These are phyloP conservation scores for Cyprinodon diabolis DNA, from an alignment of 2,797 vertebrate genomes.

Conservation along the genomic window DNA sequence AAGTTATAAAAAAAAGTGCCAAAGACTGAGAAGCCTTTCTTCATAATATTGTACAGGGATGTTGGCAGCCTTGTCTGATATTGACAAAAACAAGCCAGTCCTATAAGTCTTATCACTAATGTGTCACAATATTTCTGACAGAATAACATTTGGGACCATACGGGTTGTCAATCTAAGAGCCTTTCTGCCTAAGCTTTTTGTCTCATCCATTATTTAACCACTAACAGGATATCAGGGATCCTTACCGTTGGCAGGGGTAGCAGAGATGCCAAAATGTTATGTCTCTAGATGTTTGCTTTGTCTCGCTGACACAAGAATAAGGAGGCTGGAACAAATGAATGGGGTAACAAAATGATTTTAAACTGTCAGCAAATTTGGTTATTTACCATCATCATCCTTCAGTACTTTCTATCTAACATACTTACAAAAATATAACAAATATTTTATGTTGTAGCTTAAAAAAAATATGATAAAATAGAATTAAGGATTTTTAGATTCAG, in stretches of 20 bases:
- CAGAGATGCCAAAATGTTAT: not conserved
- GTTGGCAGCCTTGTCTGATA: not conserved
- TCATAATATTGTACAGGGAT: not conserved
- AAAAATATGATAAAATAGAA: not conserved
- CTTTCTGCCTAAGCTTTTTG: not conserved
- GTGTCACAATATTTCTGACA: not conserved
- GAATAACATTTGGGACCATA: not conserved
- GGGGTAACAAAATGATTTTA: not conserved
- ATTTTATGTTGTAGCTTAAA: not conserved
- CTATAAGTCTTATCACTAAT: not conserved
- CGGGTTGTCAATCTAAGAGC: not conserved
- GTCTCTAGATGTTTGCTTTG: not conserved
- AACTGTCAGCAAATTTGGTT: too few species aligned
- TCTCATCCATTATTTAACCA: conserved; percentile 2
- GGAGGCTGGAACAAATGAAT: not conserved
- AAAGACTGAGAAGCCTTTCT: not conserved
- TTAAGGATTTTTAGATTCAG: not conserved
- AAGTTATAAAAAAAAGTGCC: not conserved
- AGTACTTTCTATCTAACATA: not conserved
- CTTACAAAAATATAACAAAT: not conserved
- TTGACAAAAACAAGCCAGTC: not conserved
- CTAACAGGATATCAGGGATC: not conserved
- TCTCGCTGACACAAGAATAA: not conserved
- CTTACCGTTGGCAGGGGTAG: too few species aligned
- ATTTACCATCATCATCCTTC: not conserved